phyloP scores from a whole-genome alignment of 1,140 invertebrate species.

The Phymastichus coffea region DNA sequence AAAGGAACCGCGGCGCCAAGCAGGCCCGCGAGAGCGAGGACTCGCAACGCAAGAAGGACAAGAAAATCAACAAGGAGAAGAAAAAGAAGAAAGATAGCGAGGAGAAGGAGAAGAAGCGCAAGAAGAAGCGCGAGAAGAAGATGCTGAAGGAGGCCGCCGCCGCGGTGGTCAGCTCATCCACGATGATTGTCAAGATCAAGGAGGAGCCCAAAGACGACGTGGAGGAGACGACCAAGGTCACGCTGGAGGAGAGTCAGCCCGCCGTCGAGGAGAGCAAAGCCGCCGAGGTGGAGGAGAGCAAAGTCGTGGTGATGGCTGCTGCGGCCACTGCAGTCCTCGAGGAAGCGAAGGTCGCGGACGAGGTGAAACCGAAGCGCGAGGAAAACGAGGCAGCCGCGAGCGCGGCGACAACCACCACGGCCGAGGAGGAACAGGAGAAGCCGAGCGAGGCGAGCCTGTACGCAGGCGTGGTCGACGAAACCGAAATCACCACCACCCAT shows the following conservation, averaged over 20 bases:
- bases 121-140: conserved; percentile 53
- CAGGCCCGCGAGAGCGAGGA: conserved; percentile 49
- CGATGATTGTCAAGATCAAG: conserved; percentile 26
- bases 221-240: background rate
- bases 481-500: conserved; percentile 47
- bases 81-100: conserved; percentile 56
- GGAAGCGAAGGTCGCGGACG: too few species aligned
- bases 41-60: conserved; percentile 55
- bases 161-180: conserved; percentile 28
- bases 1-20: conserved; percentile 49
- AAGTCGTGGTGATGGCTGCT: too few species aligned
- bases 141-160: conserved; percentile 43
- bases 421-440: background rate
- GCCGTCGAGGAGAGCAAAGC: background rate
- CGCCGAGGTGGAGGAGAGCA: too few species aligned
- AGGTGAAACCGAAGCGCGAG: too few species aligned
- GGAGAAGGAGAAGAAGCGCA: conserved; percentile 58
- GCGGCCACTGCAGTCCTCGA: background rate
- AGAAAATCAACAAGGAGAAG: conserved; percentile 60
- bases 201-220: background rate
- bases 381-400: too few species aligned
- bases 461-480: conserved; percentile 44
- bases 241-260: background rate
- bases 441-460: conserved; percentile 36
- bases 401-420: too few species aligned